phyloP scores from a whole-genome alignment of 64 coral and sea anemone genomes.

The Catalaphyllia jardinei region DNA sequence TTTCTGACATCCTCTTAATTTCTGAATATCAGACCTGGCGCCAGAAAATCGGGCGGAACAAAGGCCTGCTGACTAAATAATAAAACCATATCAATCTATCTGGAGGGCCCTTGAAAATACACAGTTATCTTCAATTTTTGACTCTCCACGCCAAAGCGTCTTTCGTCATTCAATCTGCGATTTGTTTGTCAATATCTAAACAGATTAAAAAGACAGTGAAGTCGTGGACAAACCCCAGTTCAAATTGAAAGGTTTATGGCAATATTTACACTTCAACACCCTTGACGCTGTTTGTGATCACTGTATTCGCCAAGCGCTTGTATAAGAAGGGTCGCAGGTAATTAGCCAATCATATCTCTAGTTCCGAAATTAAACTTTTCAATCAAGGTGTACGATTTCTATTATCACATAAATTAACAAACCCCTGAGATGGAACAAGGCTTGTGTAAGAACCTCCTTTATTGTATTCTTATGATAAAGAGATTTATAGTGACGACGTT shows the following conservation, averaged over 20 bases:
- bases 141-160: neutral
- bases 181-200: conserved; percentile 4
- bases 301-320: neutral
- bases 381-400: conserved; percentile 20
- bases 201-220: neutral
- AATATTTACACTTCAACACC: conserved; percentile 34
- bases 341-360: conserved; percentile 20
- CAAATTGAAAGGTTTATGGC: neutral
- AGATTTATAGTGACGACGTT: neutral
- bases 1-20: neutral
- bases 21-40: conserved; percentile 5
- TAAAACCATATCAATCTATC: neutral
- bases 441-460: neutral
- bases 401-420: conserved; percentile 21
- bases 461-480: neutral
- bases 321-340: neutral
- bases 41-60: conserved; percentile 1
- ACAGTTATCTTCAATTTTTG: neutral
- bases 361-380: conserved; percentile 32
- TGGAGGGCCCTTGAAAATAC: conserved; percentile 6
- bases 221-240: conserved; percentile 2
- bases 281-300: neutral
- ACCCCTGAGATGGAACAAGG: neutral
- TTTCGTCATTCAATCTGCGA: neutral
- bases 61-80: conserved; percentile 25